A percentile compares a stretch with the other conserved stretches of the same genome.
phyloP scores from a whole-genome alignment of 2,888 invertebrate genomes.

The Selenia dentaria region DNA sequence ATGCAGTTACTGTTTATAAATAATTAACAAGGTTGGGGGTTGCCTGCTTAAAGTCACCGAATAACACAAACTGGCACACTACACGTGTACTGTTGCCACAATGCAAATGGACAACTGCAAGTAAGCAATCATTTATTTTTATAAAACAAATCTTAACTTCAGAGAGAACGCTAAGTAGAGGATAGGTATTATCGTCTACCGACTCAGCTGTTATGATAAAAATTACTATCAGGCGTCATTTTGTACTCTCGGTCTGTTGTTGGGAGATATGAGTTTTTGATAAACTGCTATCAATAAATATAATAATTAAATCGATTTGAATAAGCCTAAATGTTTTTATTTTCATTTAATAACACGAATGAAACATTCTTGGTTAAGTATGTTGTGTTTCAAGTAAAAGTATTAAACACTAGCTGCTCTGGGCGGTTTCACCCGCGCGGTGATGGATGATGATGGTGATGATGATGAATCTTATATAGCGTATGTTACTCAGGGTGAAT shows the following conservation, averaged over 20 bases:
- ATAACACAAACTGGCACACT: not conserved
- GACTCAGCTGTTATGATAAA: conserved; percentile 6
- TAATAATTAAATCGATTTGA: no score
- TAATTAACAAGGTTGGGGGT: conserved; percentile 9
- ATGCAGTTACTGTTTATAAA: conserved; percentile 3
- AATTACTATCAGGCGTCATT: conserved; percentile 8
- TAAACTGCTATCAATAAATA: not conserved
- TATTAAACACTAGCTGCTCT: no score
- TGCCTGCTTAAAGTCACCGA: not conserved
- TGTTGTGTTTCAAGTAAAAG: no score
- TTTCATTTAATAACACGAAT: no score
- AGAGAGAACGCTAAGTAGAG: not conserved
- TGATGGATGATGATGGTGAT: no score
- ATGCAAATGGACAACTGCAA: conserved; percentile 9
- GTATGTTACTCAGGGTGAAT: no score
- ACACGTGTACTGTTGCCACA: conserved; percentile 2
- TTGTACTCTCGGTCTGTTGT: not conserved
- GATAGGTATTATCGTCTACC: conserved; percentile 6
- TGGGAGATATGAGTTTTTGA: not conserved
- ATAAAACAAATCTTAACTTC: not conserved
- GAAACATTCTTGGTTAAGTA: no score
- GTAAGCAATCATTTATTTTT: no score
- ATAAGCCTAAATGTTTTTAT: no score
- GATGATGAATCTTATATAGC: no score
- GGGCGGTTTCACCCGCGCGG: no score